Evolutionary conservation across 2,797 vertebrate species (phyloP), one percentile per base, ranked within the genome.

Genomic region (Dromococcyx pavoninus): DNA sequence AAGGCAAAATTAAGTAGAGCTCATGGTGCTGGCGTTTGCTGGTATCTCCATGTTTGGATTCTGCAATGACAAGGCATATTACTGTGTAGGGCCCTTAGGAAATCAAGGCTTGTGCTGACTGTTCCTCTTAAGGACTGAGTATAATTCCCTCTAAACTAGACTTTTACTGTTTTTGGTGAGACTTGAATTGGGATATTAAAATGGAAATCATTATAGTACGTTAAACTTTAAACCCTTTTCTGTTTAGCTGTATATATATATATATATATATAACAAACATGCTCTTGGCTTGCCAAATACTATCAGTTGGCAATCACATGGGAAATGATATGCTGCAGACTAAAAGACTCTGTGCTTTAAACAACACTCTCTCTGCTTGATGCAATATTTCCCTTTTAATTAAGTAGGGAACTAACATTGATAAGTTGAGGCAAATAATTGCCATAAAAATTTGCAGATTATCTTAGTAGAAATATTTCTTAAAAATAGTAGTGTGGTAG

Each of bases 201-300:
- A 37, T 17, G 76, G 64, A 91, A 91, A 81, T 70, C 56, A 35
- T 66, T 64, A 10, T 23, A 57, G 6, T 50, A 60, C n/a, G 37
- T 95, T 91, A 90, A 93, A 95, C 35, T 78, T 94, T 76, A 71
- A 94, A 28, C 83, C 67, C 44, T 70, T 65, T 91, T 89, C 78
- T 87, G 18, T 87, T 94, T 88, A 51, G 64, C 33, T 72, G 37
- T 56, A 73, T 37, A 43, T 81, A 37, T 10, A 12, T 43, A 37
- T 56, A 73, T 37, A 43, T 81, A 37, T 10, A 12, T 43, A 28
- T 72, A 86, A 66, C n/a, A 88, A 93, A 89, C 51, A 91, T 62
- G 82, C 14, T 81, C 69, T 93, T 86, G 61, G 43, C 32, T 89
- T 91, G 60, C 70, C 70, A 84, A 62, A 81, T 1, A 1, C 94